phyloP scores from a whole-genome alignment of 2,888 invertebrate genomes.

The Rhamphomyia laevipes region DNA sequence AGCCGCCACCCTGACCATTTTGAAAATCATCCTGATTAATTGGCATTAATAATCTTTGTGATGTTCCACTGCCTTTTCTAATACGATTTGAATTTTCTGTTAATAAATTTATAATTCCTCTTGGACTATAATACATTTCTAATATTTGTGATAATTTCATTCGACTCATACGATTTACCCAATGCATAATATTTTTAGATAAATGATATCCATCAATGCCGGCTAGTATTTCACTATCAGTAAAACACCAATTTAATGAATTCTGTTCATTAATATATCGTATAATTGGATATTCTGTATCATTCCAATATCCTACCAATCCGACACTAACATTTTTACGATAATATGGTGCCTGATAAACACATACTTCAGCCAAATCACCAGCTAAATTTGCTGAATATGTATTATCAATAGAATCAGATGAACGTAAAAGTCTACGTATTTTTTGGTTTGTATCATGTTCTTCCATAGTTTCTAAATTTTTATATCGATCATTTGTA shows the following conservation, averaged over 20 bases:
- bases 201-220: slow-evolving; percentile 52
- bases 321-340: slow-evolving; percentile 42
- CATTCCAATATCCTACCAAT: slow-evolving; percentile 52
- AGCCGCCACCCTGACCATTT: neutral
- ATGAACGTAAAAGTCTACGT: slow-evolving; percentile 8
- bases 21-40: neutral
- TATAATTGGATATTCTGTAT: slow-evolving; percentile 45
- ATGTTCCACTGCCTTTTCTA: slow-evolving; percentile 28
- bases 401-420: slow-evolving; percentile 40
- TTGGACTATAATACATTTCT: slow-evolving; percentile 56
- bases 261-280: slow-evolving; percentile 42
- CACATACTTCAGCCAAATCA: slow-evolving; percentile 53
- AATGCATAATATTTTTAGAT: slow-evolving; percentile 40
- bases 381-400: slow-evolving; percentile 52
- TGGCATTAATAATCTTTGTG: slow-evolving; percentile 24
- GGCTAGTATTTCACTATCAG: slow-evolving; percentile 55
- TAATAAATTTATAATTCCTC: slow-evolving; percentile 46
- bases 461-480: slow-evolving; percentile 26
- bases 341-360: slow-evolving; percentile 49
- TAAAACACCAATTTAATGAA: slow-evolving; percentile 45
- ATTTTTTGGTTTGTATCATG: slow-evolving; percentile 16
- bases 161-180: slow-evolving; percentile 41
- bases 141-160: slow-evolving; percentile 49
- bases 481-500: slow-evolving; percentile 5
- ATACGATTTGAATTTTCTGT: slow-evolving; percentile 45